phyloP scores from a whole-genome alignment of 2,888 invertebrate species.

The Habroteleia sp. region DNA sequence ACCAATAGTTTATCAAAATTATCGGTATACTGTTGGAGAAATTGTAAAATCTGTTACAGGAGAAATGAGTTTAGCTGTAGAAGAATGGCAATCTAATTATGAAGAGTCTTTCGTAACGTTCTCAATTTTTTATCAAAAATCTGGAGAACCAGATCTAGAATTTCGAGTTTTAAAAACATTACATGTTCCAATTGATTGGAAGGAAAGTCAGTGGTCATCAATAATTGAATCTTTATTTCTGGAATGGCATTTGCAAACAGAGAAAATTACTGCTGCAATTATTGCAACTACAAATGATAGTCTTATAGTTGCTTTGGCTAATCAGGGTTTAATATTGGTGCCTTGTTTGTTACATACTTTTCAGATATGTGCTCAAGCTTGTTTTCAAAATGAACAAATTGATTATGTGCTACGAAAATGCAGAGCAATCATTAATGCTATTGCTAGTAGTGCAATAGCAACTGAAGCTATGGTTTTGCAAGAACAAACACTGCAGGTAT shows the following conservation, averaged over 20 bases:
- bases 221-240: slow-evolving; percentile 77
- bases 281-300: slow-evolving; percentile 77
- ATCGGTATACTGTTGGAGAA: slow-evolving; percentile 76
- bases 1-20: slow-evolving; percentile 80
- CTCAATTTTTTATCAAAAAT: slow-evolving; percentile 80
- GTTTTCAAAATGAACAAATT: slow-evolving; percentile 79
- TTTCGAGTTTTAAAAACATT: slow-evolving; percentile 80
- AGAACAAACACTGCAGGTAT: slow-evolving; percentile 78
- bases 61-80: slow-evolving; percentile 80
- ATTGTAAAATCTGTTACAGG: slow-evolving; percentile 72
- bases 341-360: slow-evolving; percentile 81
- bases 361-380: slow-evolving; percentile 79
- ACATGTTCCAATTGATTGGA: slow-evolving; percentile 79
- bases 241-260: slow-evolving; percentile 80
- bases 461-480: slow-evolving; percentile 76
- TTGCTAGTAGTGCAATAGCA: slow-evolving; percentile 76
- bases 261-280: slow-evolving; percentile 80
- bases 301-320: slow-evolving; percentile 74
- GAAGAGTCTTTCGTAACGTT: slow-evolving; percentile 80
- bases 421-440: slow-evolving; percentile 78
- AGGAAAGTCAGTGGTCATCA: slow-evolving; percentile 78
- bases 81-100: slow-evolving; percentile 81
- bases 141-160: slow-evolving; percentile 77
- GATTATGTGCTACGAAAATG: slow-evolving; percentile 78
- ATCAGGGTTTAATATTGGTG: slow-evolving; percentile 77